Evolutionary conservation across 2,888 invertebrate species (phyloP).

Genomic region (Tetanocera ferruginea): DNA sequence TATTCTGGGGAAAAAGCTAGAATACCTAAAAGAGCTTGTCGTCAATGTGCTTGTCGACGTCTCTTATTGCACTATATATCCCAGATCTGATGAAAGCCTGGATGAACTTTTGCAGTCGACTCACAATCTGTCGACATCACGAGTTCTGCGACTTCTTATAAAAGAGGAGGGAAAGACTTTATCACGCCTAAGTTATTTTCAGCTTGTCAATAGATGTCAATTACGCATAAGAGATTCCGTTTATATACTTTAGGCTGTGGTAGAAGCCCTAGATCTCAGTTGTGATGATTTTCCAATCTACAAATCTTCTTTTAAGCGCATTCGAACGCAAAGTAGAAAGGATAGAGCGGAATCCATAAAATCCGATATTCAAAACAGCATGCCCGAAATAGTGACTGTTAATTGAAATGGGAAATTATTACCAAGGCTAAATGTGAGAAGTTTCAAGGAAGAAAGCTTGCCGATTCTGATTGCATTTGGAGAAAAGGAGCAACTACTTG

Average conservation of each 20-base stretch:
- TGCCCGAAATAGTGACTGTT: too few species aligned
- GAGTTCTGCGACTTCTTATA: background rate
- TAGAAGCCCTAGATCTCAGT: too few species aligned
- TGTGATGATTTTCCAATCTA: too few species aligned
- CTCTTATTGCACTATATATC: constrained; percentile 19
- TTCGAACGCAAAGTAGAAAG: too few species aligned
- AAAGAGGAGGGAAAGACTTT: constrained; percentile 47
- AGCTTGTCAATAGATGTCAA: constrained; percentile 47
- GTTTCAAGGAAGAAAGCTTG: too few species aligned
- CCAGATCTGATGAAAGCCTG: background rate
- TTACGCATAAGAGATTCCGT: constrained; percentile 50
- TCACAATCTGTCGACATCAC: background rate
- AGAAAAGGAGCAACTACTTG: too few species aligned
- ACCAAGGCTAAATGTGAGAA: too few species aligned
- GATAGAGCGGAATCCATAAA: too few species aligned
- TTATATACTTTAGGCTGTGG: constrained; percentile 43
- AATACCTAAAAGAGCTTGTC: constrained; percentile 31
- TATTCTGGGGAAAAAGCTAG: constrained; percentile 35
- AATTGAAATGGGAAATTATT: too few species aligned
- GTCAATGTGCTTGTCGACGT: constrained; percentile 22
- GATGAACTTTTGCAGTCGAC: background rate
- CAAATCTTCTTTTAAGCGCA: too few species aligned
- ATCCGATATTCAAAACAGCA: too few species aligned
- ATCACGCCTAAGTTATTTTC: constrained; percentile 49
- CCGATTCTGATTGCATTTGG: too few species aligned